phyloP scores from a whole-genome alignment of 2,113 vertebrate genomes.

The Telmatochromis sp. region DNA sequence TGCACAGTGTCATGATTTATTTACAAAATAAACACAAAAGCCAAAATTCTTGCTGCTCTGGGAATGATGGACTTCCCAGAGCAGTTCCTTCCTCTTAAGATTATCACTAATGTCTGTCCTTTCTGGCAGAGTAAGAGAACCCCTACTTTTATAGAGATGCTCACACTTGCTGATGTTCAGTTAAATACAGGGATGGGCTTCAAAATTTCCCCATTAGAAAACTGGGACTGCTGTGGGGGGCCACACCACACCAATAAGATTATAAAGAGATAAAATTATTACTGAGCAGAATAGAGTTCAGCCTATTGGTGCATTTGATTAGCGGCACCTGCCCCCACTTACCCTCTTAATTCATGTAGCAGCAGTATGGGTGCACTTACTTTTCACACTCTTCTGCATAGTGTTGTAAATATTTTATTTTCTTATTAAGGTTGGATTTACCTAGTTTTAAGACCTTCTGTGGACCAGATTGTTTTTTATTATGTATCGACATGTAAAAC shows the following conservation, averaged over 20 bases:
- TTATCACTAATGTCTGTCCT: neutral
- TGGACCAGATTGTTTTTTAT: neutral
- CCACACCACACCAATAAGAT: neutral
- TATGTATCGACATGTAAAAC: neutral
- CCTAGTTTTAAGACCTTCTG: neutral
- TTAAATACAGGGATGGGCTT: neutral
- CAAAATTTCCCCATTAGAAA: neutral
- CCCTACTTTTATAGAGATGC: neutral
- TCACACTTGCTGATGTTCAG: neutral
- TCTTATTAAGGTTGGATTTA: neutral
- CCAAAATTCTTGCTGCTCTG: neutral
- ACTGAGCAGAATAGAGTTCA: neutral
- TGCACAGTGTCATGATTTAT: neutral
- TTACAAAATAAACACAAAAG: neutral
- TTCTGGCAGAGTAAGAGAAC: neutral
- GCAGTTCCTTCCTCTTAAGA: neutral
- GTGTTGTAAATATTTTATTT: neutral
- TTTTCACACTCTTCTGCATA: neutral
- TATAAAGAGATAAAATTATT: neutral
- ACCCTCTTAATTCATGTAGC: neutral
- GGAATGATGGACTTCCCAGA: neutral
- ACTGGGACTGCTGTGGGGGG: neutral
- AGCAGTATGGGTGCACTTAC: neutral
- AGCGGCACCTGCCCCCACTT: neutral
- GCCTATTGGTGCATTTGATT: neutral